Evolutionary conservation across 2,888 invertebrate species (phyloP).

Genomic region (Erebia ligea): DNA sequence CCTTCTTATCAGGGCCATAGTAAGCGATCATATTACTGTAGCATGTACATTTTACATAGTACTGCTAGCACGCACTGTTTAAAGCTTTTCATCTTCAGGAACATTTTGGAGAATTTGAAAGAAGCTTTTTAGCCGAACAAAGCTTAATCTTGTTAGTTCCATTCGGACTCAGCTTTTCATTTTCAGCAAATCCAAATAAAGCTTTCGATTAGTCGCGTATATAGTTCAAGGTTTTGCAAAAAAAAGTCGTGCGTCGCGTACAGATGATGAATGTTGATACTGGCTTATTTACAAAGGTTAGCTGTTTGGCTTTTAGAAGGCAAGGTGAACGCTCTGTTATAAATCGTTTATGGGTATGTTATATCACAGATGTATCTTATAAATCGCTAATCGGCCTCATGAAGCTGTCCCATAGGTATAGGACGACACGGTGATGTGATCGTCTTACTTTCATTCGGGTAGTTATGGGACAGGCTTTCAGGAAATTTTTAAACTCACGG

Average conservation of each 20-base stretch:
- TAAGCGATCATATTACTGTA: too few relatives aligned
- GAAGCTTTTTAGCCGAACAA: too few relatives aligned
- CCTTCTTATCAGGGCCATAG: too few relatives aligned
- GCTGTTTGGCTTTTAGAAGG: slow-evolving; percentile 43
- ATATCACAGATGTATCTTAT: slow-evolving; percentile 47
- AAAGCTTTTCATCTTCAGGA: too few relatives aligned
- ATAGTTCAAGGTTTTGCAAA: slow-evolving; percentile 38
- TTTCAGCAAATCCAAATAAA: neutral
- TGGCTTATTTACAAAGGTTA: slow-evolving; percentile 36
- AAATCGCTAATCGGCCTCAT: slow-evolving; percentile 62
- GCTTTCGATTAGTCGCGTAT: slow-evolving; percentile 18
- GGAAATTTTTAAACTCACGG: too few relatives aligned
- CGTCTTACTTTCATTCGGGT: neutral
- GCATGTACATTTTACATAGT: too few relatives aligned
- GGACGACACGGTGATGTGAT: neutral
- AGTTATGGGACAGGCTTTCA: too few relatives aligned
- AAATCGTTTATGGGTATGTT: slow-evolving; percentile 49
- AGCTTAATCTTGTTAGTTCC: too few relatives aligned
- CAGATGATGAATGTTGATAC: slow-evolving; percentile 30
- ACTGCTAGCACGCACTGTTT: too few relatives aligned
- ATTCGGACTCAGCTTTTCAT: too few relatives aligned
- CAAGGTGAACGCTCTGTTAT: slow-evolving; percentile 49
- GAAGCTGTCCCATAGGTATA: slow-evolving; percentile 32
- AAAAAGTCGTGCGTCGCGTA: slow-evolving; percentile 32
- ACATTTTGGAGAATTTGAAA: too few relatives aligned